Conservation (phyloP, 1,140 invertebrate genomes). For the Anagrus nilaparvatae region DNA sequence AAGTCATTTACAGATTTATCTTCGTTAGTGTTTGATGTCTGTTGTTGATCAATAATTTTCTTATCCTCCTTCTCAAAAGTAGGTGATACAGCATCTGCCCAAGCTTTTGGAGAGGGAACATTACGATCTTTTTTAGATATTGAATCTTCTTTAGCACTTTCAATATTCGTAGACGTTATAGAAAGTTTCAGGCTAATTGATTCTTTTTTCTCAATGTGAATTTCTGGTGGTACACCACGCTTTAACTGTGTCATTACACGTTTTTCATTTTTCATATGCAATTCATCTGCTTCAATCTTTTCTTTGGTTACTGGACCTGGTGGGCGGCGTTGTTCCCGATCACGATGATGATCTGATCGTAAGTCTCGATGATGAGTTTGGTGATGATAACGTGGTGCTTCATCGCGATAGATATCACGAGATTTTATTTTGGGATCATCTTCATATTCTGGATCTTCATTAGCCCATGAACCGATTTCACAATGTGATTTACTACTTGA, state of each 20-base stretch:
- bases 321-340: constrained; percentile 40
- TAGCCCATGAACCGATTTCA: constrained; percentile 39
- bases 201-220: too few species aligned
- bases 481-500: constrained; percentile 23
- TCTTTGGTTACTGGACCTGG: constrained; percentile 53
- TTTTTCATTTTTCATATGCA: constrained; percentile 43
- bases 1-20: constrained; percentile 27
- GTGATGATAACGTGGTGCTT: too few species aligned
- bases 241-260: constrained; percentile 46
- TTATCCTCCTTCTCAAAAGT: constrained; percentile 41
- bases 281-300: constrained; percentile 50
- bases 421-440: constrained; percentile 24
- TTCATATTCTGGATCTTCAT: constrained; percentile 41
- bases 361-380: constrained; percentile 21
- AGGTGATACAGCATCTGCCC: constrained; percentile 42
- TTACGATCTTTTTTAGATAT: too few species aligned
- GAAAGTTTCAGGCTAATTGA: too few species aligned
- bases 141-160: too few species aligned
- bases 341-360: constrained; percentile 22
- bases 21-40: constrained; percentile 15
- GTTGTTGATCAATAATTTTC: constrained; percentile 23
- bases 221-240: constrained; percentile 29
- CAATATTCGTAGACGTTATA: too few species aligned
- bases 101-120: constrained; percentile 36
- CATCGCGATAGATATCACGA: constrained; percentile 21